phyloP scores from a whole-genome alignment of 2,113 vertebrate genomes.

The Semnornis frantzii region DNA sequence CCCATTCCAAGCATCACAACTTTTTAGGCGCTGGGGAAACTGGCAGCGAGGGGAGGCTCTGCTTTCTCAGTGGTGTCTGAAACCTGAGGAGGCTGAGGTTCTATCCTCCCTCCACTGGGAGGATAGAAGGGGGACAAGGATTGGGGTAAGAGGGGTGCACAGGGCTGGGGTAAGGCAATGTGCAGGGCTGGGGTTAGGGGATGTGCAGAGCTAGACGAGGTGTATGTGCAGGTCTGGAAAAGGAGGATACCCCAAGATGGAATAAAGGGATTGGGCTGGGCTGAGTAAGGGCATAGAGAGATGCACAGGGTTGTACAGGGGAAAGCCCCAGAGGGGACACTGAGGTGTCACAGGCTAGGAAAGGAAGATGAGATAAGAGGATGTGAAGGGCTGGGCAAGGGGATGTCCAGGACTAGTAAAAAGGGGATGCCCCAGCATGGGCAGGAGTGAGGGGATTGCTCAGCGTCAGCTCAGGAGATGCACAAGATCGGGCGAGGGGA shows the following conservation, averaged over 20 bases:
- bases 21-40: background rate
- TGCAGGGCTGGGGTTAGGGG: background rate
- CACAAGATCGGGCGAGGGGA: background rate
- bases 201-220: no score
- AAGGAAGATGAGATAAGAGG: background rate
- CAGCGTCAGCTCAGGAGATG: no score
- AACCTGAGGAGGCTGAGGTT: background rate
- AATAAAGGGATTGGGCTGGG: no score
- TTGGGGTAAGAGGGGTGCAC: background rate
- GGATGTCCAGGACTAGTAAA: background rate
- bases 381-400: no score
- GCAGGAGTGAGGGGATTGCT: no score
- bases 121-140: background rate
- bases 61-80: background rate
- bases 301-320: background rate
- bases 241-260: no score
- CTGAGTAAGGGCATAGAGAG: no score
- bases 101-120: background rate
- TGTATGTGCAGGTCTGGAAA: background rate
- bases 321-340: background rate
- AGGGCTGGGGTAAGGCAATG: background rate
- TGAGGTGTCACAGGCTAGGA: no score
- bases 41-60: rapidly evolving
- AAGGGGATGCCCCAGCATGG: background rate
- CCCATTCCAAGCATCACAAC: background rate